Base-by-base conservation (phyloP, 23 tunicate species). In the Diplosoma virens region DNA sequence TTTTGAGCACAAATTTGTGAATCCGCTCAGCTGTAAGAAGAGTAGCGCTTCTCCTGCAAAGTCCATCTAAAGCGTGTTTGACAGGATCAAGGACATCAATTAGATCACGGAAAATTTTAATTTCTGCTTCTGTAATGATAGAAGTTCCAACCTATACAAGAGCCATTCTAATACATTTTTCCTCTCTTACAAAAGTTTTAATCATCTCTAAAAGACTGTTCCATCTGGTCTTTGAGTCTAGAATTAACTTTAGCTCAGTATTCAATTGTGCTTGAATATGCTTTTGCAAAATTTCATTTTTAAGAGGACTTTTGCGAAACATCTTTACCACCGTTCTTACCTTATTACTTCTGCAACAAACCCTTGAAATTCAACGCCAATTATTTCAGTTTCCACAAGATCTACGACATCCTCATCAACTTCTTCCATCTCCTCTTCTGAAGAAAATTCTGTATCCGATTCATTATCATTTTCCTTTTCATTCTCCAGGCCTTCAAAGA, bases 331-430 rank as follows among this genome's bases (percentile, higher is more conserved):
- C 75, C 25, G 23, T 79, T 47, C 84, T 79, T 18, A 37, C 70
- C 84, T 79, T 79, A 79, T 66, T 76, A 79, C 84, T 47, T 67
- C 84, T 7, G 76, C 76, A 79, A 79, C 84, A 79, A 67, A 66
- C 76, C 65, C 47, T 66, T 79, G 76, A 79, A 79, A 56, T 30
- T 79, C 46, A 54, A 75, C 23, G 46, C 79, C 79, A 55, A 2
- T 50, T 54, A 3, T 27, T 66, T 79, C 64, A 45, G 76, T 48
- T 65, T 79, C 65, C 47, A 79, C 76, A 66, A 79, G 31, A 79
- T 58, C 76, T 61, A 77, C 73, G 34, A 7, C 56, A 66, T 22
- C 76, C 47, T 79, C 84, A 67, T 79, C 63, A 46, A 28, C 63
- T 79, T 66, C 64, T 66, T 67, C 76, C 60, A 67, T 79, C 76